Evolutionary conservation across 2,888 invertebrate species (phyloP).

Genomic region (Harmothoe impar): DNA sequence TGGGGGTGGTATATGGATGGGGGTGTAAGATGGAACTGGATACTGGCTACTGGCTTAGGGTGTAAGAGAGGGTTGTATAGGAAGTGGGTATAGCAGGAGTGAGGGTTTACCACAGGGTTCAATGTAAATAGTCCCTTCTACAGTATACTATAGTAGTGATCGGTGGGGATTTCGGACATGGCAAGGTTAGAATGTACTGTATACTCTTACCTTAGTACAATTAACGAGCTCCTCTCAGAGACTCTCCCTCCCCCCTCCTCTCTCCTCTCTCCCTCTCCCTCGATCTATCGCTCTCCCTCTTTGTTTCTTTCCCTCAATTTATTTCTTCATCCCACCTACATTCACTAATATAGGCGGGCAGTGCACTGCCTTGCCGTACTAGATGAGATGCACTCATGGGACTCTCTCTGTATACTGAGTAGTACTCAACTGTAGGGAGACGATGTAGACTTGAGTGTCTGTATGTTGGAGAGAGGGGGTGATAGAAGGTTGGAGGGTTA

Average conservation of each 20-base stretch:
- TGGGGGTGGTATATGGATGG: not conserved
- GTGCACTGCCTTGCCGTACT: not conserved
- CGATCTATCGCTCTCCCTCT: too few species aligned
- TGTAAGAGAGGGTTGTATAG: conserved; percentile 12
- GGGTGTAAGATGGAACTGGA: not conserved
- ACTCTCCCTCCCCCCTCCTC: not conserved
- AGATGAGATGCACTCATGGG: not conserved
- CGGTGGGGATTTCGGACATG: too few species aligned
- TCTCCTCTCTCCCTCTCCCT: too few species aligned
- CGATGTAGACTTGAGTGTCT: not conserved
- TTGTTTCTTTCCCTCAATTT: too few species aligned
- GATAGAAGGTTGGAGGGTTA: not conserved
- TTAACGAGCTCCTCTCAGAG: too few species aligned
- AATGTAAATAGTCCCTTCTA: not conserved
- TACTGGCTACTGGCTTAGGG: not conserved
- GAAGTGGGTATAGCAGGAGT: not conserved
- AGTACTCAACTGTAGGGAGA: too few species aligned
- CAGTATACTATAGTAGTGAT: too few species aligned
- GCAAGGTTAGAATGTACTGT: too few species aligned
- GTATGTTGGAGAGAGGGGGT: not conserved
- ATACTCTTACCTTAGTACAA: too few species aligned
- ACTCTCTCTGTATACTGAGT: too few species aligned
- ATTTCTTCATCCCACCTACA: not conserved
- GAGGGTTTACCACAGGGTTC: not conserved
- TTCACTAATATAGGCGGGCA: not conserved